Evolutionary conservation across 2,113 vertebrate genomes (phyloP).

Genomic region (Pluvialis apricaria): DNA sequence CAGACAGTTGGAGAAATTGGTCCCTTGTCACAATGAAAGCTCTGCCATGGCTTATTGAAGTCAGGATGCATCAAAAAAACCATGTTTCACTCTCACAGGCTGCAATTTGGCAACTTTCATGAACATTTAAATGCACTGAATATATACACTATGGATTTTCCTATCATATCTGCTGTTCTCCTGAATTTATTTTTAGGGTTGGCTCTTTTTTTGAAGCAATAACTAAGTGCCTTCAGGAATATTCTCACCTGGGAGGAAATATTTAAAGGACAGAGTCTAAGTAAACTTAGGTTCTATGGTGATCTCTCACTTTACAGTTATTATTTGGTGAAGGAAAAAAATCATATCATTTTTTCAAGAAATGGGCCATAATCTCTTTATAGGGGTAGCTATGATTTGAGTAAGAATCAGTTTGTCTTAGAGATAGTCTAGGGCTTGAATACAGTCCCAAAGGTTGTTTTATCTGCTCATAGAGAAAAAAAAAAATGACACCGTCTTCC

Average conservation of each 20-base stretch:
- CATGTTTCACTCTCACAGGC: neutral
- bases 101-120: neutral
- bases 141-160: neutral
- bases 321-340: neutral
- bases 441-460: neutral
- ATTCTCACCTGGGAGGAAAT: neutral
- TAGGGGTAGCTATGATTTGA: neutral
- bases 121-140: neutral
- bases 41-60: neutral
- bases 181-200: neutral
- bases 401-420: neutral
- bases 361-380: neutral
- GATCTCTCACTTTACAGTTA: neutral
- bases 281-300: neutral
- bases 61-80: neutral
- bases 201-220: neutral
- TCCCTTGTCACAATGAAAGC: neutral
- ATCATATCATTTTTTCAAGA: neutral
- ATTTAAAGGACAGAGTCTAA: neutral
- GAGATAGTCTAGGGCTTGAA: neutral
- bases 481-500: neutral
- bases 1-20: neutral
- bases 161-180: neutral
- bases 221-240: neutral
- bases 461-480: neutral